phyloP scores from a whole-genome alignment of 2,113 vertebrate species.

The Chiloscyllium plagiosum region DNA sequence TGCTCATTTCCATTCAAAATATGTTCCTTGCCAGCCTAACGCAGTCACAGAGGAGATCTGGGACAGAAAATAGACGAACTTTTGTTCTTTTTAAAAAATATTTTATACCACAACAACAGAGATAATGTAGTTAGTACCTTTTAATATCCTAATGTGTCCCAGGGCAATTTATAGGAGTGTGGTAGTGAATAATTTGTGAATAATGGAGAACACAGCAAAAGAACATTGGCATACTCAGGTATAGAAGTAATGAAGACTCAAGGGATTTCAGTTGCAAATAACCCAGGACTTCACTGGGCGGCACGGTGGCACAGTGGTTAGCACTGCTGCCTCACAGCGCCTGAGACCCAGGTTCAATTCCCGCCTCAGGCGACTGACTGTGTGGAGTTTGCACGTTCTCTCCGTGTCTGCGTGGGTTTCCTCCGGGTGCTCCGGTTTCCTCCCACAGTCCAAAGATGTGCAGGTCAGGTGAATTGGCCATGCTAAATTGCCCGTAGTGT shows the following conservation, averaged over 20 bases:
- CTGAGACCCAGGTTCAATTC: no score
- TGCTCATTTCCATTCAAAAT: no score
- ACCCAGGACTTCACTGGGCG: background rate
- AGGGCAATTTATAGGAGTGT: background rate
- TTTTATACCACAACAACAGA: background rate
- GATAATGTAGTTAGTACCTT: background rate
- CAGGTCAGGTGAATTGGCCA: no score
- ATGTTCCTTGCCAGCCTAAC: background rate
- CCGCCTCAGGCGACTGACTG: no score
- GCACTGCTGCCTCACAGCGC: no score
- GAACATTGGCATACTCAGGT: background rate
- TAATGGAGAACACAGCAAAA: background rate
- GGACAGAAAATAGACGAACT: background rate
- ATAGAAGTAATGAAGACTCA: background rate
- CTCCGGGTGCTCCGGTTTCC: no score
- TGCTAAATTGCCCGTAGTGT: no score
- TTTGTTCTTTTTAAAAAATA: background rate
- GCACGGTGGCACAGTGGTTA: no score
- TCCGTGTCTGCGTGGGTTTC: no score
- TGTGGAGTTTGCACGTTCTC: no score
- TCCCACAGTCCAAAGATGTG: no score
- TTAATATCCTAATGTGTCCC: background rate
- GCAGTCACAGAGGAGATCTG: background rate
- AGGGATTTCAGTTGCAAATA: background rate
- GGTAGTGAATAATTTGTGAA: background rate